Conservation (phyloP, 1,140 invertebrate genomes). For the Drosophila malerkotliana region DNA sequence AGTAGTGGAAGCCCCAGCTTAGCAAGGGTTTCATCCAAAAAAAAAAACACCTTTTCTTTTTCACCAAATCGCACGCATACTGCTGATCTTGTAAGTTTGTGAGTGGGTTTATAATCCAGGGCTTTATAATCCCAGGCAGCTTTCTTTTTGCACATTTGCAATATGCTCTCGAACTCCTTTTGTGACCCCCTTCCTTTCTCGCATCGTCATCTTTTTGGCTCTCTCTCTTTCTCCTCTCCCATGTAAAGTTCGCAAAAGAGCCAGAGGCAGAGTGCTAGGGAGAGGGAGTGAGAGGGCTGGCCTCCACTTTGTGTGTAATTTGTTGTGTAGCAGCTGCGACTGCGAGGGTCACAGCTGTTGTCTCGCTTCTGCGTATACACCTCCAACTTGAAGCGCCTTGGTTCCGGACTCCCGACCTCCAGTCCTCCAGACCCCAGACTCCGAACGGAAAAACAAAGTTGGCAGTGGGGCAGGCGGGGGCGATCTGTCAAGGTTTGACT, state of each 20-base stretch:
- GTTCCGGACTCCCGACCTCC: constrained; percentile 13
- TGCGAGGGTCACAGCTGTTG: constrained; percentile 60
- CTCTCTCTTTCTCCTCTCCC: constrained; percentile 27
- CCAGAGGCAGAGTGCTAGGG: constrained; percentile 23
- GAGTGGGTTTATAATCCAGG: background rate
- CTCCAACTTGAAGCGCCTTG: constrained; percentile 23
- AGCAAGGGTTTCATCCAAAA: constrained; percentile 40
- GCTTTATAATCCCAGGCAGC: constrained; percentile 17
- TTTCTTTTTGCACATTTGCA: constrained; percentile 44
- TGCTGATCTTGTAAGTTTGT: constrained; percentile 21
- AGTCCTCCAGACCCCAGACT: background rate
- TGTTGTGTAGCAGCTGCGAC: constrained; percentile 68
- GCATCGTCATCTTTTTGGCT: constrained; percentile 29
- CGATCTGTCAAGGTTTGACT: constrained; percentile 16
- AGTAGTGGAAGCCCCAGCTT: constrained; percentile 34
- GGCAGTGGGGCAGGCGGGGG: constrained; percentile 15
- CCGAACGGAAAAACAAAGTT: constrained; percentile 26
- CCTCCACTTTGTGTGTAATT: constrained; percentile 54
- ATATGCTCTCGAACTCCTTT: constrained; percentile 36
- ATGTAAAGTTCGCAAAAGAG: constrained; percentile 35
- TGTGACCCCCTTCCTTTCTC: constrained; percentile 25
- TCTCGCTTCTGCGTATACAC: constrained; percentile 66
- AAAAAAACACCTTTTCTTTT: constrained; percentile 1
- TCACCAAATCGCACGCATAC: background rate
- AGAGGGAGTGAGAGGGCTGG: constrained; percentile 20